Percentiles rank a stretch among this genome's conserved stretches.
phyloP scores from a whole-genome alignment of 2,888 invertebrate genomes.

The Litoditis marina region DNA sequence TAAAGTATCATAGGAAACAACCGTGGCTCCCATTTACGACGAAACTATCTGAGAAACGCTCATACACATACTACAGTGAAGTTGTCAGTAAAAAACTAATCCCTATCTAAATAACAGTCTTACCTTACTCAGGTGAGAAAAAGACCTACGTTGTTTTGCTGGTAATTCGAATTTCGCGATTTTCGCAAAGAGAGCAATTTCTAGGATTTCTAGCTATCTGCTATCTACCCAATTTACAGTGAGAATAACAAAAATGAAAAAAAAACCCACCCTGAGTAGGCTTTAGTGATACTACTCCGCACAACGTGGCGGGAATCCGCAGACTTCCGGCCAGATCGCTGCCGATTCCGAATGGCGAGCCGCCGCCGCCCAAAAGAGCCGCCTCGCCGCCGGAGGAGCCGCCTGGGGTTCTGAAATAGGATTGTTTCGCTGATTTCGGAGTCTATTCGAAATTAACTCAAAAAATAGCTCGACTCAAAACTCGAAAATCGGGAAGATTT shows the following conservation, averaged over 20 bases:
- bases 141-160: no score
- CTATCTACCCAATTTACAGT: neutral
- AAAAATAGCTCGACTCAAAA: neutral
- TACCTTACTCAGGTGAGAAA: no score
- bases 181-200: neutral
- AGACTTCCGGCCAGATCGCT: conserved; percentile 66
- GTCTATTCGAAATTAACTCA: no score
- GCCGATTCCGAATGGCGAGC: conserved; percentile 64
- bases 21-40: no score
- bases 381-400: conserved; percentile 66
- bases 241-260: neutral
- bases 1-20: no score
- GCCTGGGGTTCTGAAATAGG: conserved; percentile 60
- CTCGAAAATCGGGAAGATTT: no score
- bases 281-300: conserved; percentile 65
- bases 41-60: no score
- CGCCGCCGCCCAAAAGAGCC: conserved; percentile 64
- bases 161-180: no score
- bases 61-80: no score
- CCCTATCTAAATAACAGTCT: no score
- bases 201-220: neutral
- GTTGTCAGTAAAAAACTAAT: no score
- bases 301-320: conserved; percentile 65
- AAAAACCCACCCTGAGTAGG: conserved; percentile 57
- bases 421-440: no score